Base-by-base conservation (phyloP, 2,888 invertebrate genomes). In the Drosophila quinaria region DNA sequence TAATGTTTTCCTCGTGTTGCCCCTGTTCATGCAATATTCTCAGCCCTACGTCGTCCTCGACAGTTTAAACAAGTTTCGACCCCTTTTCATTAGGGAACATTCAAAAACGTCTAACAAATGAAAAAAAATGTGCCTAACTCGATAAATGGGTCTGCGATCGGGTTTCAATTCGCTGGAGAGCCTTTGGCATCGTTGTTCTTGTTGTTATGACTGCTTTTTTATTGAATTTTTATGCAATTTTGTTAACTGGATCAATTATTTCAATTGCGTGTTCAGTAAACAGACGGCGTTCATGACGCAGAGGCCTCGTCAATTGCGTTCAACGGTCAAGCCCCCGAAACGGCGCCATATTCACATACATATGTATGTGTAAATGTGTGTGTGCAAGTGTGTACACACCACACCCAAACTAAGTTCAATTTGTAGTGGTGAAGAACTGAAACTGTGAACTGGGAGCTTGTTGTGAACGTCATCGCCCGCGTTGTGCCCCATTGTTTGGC, bases 231-330 rank as follows among this genome's bases (percentile, higher is more conserved):
- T 85, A 85, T 89, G 86, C 88, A 89, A 87, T 89, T 89, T 85
- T 79, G 81, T 89, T 87, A 87, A 87, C 87, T 87, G 76, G 88
- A 89, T 87, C 90, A 87, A 87, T 87, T 87, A 89, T 81, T 86
- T 77, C 60, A 86, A 89, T 87, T 82, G 88, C 88, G 88, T 87
- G 88, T 71, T 88, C 80, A 68, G 86, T 88, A 89, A 85, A 89
- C 87, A 85, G 79, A 66, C 70, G 58, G 61, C 66, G 70, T 62
- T 62, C 69, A 55, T 70, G 80, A 73, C 79, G 74, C 78, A 76
- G 61, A 60, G 39, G 49, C 51, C 51, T 50, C 68, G 76, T 76
- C 78, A 68, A 77, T 76, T 66, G 70, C 35, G 64, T 68, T 46
- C 47, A 63, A 68, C 42, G 75, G 78, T 74, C 78, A 79, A 63